phyloP scores from a whole-genome alignment of 2,888 invertebrate genomes.

The Lapara coniferarum region DNA sequence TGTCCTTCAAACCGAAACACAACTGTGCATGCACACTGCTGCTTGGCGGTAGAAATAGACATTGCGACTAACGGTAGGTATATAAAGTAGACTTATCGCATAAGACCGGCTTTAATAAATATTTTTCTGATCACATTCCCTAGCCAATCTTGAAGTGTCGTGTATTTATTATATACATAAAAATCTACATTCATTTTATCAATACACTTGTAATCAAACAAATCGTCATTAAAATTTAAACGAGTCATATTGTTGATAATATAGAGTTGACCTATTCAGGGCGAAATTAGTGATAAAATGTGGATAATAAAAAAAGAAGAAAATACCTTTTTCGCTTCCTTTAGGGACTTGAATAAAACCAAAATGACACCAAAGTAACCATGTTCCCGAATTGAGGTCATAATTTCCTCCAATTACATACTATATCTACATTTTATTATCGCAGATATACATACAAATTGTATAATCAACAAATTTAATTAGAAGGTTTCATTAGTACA shows the following conservation, averaged over 20 bases:
- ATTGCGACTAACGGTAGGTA: too few relatives aligned
- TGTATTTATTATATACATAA: too few relatives aligned
- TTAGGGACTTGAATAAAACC: neutral
- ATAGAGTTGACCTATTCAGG: neutral
- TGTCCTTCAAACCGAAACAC: too few relatives aligned
- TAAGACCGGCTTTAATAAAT: too few relatives aligned
- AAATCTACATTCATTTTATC: neutral
- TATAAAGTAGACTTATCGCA: too few relatives aligned
- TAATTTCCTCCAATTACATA: slow-evolving; percentile 13
- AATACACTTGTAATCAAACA: neutral
- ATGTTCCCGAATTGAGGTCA: neutral
- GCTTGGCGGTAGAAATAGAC: too few relatives aligned
- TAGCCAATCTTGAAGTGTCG: too few relatives aligned
- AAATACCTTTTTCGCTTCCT: too few relatives aligned
- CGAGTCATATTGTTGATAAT: neutral
- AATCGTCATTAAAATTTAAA: neutral
- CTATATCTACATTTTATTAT: slow-evolving; percentile 31
- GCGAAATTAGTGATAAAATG: too few relatives aligned
- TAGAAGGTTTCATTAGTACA: slow-evolving; percentile 61
- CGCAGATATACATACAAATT: slow-evolving; percentile 26
- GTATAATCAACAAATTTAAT: slow-evolving; percentile 50
- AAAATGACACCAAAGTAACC: neutral
- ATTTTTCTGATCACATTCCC: too few relatives aligned
- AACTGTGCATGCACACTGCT: too few relatives aligned
- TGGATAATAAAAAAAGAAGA: too few relatives aligned